Percentiles rank a stretch among this genome's conserved stretches.
These are phyloP conservation scores for Nothobranchius kuhntae DNA, from an alignment of 2,113 vertebrate species.

Conservation along the genomic window DNA sequence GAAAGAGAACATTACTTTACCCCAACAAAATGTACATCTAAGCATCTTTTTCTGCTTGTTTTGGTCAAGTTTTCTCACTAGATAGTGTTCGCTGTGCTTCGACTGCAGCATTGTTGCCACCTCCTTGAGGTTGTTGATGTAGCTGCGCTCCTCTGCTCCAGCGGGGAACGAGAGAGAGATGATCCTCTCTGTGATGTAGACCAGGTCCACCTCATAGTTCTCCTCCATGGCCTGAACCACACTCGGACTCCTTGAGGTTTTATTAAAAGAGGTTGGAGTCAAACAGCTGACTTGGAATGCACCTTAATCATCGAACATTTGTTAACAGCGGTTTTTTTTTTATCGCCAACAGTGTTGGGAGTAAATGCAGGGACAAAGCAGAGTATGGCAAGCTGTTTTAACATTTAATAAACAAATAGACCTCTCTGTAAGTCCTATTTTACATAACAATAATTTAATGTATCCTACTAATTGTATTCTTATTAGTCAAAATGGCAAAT, in stretches of 20 bases:
- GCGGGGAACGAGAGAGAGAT: slow-evolving; percentile 91
- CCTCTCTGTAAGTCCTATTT: no score
- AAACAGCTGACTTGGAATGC: no score
- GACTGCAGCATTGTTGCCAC: slow-evolving; percentile 95
- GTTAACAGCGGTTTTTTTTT: not conserved
- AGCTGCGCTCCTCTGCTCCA: slow-evolving; percentile 84
- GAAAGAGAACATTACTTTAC: not conserved
- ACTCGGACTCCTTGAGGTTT: slow-evolving; percentile 78
- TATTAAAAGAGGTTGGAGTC: not conserved
- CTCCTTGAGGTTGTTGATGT: slow-evolving; percentile 87
- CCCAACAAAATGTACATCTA: not conserved
- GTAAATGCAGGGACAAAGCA: no score
- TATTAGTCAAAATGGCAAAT: no score
- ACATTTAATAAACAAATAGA: no score
- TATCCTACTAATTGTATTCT: no score
- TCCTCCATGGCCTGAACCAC: slow-evolving; percentile 87
- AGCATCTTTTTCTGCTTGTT: not conserved
- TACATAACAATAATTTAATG: no score
- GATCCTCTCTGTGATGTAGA: slow-evolving; percentile 90
- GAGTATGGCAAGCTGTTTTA: no score
- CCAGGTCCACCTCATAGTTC: slow-evolving; percentile 91
- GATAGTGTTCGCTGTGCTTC: slow-evolving; percentile 92
- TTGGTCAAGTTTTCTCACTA: slow-evolving; percentile 79
- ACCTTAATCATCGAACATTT: no score
- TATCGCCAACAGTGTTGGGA: no score